phyloP scores from a whole-genome alignment of 2,797 vertebrate genomes.

The Rhinichthys osculus region DNA sequence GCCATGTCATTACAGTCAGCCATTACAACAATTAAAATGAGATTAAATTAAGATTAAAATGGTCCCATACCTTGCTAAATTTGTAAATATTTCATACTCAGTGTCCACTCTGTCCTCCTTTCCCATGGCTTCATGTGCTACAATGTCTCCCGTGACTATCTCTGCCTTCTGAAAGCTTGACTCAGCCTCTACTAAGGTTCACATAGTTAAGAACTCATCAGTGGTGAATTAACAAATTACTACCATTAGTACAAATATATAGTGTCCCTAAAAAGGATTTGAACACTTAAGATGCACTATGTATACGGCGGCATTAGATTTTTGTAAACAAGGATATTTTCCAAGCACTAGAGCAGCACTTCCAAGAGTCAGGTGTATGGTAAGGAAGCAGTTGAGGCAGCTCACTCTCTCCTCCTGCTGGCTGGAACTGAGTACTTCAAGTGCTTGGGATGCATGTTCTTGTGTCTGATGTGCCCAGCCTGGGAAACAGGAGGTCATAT shows the following conservation, averaged over 20 bases:
- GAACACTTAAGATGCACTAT: not conserved
- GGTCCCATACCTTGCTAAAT: conserved; percentile 72
- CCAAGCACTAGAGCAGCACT: conserved; percentile 63
- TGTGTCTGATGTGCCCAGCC: conserved; percentile 74
- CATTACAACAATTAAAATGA: not conserved
- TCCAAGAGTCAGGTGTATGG: conserved; percentile 66
- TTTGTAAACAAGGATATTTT: conserved; percentile 70
- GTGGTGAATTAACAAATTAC: not conserved
- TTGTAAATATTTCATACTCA: conserved; percentile 70
- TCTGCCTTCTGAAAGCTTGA: conserved; percentile 72
- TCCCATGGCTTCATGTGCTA: conserved; percentile 63
- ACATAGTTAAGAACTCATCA: conserved; percentile 67
- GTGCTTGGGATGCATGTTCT: conserved; percentile 67
- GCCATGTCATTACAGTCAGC: not conserved
- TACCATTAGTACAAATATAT: conserved; percentile 3
- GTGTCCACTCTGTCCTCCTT: conserved; percentile 72
- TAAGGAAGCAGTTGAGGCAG: conserved; percentile 65
- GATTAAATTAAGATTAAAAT: not conserved
- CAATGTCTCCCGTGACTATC: conserved; percentile 70
- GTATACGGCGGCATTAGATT: not conserved
- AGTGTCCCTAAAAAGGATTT: not conserved
- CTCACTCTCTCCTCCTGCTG: conserved; percentile 55
- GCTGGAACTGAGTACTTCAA: conserved; percentile 59
- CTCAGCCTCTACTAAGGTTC: conserved; percentile 74
- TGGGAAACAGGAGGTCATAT: conserved; percentile 36